Evolutionary conservation across 2,113 vertebrate species (phyloP).

Genomic region (Vulpes vulpes): DNA sequence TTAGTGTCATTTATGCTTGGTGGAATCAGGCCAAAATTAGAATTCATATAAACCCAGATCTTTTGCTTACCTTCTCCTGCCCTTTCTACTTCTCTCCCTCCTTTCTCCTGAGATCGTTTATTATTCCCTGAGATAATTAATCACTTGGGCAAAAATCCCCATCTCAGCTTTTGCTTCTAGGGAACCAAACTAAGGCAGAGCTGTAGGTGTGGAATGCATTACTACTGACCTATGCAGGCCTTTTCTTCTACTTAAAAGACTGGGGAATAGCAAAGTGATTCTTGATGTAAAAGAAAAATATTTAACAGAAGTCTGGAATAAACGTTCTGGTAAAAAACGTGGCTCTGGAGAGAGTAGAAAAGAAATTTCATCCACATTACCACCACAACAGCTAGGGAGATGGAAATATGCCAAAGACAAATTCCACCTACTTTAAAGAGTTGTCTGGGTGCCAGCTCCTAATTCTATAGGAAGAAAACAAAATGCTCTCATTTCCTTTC

Average conservation of each 20-base stretch:
- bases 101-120: background rate
- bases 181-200: background rate
- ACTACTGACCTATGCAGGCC: background rate
- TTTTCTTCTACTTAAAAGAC: slow-evolving; percentile 27
- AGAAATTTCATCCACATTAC: slow-evolving; percentile 28
- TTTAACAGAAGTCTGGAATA: background rate
- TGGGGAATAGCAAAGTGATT: background rate
- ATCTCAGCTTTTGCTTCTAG: background rate
- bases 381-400: slow-evolving; percentile 35
- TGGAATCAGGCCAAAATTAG: background rate
- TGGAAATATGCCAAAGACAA: slow-evolving; percentile 55
- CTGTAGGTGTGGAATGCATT: background rate
- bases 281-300: background rate
- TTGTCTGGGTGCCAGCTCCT: slow-evolving; percentile 55
- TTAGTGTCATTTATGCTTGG: background rate
- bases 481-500: slow-evolving; percentile 2
- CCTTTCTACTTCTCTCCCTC: background rate
- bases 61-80: background rate
- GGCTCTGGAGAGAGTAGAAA: background rate
- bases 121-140: background rate
- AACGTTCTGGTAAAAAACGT: background rate
- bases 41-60: background rate
- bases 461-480: slow-evolving; percentile 30
- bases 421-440: slow-evolving; percentile 42
- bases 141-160: background rate